Conservation (phyloP, 2,888 invertebrate genomes). For the Andrena bicolor region DNA sequence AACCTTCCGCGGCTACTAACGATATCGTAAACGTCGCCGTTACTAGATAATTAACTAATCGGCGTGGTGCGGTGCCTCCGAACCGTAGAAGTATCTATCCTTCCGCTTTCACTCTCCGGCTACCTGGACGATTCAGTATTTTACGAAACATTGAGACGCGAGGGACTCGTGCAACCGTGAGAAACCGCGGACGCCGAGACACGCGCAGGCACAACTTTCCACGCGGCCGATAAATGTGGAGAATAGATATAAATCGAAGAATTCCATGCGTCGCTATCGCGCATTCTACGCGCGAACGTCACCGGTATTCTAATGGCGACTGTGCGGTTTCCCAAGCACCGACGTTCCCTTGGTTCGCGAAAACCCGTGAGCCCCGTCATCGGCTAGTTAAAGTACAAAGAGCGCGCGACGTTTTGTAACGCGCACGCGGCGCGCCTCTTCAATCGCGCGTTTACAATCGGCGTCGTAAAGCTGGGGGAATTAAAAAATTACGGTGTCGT, state of each 20-base stretch:
- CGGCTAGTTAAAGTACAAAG: constrained; percentile 31
- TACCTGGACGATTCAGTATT: constrained; percentile 40
- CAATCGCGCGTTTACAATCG: constrained; percentile 47
- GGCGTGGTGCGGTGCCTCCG: neutral
- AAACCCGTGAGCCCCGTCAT: constrained; percentile 3
- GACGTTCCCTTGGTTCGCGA: neutral
- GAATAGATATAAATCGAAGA: constrained; percentile 37
- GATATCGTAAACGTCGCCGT: constrained; percentile 51
- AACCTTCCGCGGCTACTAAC: constrained; percentile 36
- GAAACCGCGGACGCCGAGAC: constrained; percentile 28
- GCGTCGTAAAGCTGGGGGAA: constrained; percentile 29
- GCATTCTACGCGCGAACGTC: constrained; percentile 46
- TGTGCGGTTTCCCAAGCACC: constrained; percentile 44
- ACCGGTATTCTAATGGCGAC: constrained; percentile 57
- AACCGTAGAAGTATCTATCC: neutral
- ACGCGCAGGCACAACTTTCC: neutral
- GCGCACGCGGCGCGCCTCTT: constrained; percentile 34
- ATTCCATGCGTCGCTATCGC: constrained; percentile 48
- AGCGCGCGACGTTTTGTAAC: constrained; percentile 38
- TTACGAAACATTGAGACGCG: constrained; percentile 41
- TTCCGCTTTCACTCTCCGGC: neutral
- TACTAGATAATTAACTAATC: constrained; percentile 48
- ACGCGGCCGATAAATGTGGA: constrained; percentile 8
- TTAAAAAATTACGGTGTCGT: constrained; percentile 43
- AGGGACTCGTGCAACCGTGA: constrained; percentile 42